Conservation (phyloP, 1,140 invertebrate genomes). For the Cyrtorhinus lividipennis region DNA sequence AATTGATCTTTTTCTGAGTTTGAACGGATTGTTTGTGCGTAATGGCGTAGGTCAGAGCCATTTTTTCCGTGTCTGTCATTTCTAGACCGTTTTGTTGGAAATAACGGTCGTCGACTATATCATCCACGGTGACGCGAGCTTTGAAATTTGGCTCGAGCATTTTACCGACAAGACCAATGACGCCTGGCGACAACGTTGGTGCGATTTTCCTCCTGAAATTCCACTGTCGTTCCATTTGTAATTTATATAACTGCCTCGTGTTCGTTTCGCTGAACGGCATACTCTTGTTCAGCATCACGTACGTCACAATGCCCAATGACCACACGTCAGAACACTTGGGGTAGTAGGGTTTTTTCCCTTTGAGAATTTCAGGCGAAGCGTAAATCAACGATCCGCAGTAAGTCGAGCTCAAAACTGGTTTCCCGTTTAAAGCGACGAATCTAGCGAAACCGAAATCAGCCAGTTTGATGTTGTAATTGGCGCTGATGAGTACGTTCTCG, state of each 20-base stretch:
- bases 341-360: conserved; percentile 44
- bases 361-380: conserved; percentile 51
- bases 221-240: conserved; percentile 7
- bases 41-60: not conserved
- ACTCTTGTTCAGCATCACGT: conserved; percentile 55
- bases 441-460: conserved; percentile 69
- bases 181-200: conserved; percentile 37
- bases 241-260: not conserved
- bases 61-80: conserved; percentile 9
- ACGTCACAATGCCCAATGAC: conserved; percentile 52
- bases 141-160: conserved; percentile 51
- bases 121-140: conserved; percentile 38
- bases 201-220: conserved; percentile 8
- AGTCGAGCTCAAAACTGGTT: conserved; percentile 42
- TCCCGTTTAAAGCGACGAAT: conserved; percentile 32
- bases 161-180: conserved; percentile 38
- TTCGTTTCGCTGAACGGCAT: conserved; percentile 48
- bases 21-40: not conserved
- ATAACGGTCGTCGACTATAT: conserved; percentile 41
- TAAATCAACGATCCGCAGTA: conserved; percentile 52
- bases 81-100: conserved; percentile 2
- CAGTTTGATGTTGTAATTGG: conserved; percentile 54
- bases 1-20: not conserved
- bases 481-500: conserved; percentile 58
- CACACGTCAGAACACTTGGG: conserved; percentile 49